Conservation (phyloP, 2,797 vertebrate genomes). For the Dendrocincla fuliginosa region DNA sequence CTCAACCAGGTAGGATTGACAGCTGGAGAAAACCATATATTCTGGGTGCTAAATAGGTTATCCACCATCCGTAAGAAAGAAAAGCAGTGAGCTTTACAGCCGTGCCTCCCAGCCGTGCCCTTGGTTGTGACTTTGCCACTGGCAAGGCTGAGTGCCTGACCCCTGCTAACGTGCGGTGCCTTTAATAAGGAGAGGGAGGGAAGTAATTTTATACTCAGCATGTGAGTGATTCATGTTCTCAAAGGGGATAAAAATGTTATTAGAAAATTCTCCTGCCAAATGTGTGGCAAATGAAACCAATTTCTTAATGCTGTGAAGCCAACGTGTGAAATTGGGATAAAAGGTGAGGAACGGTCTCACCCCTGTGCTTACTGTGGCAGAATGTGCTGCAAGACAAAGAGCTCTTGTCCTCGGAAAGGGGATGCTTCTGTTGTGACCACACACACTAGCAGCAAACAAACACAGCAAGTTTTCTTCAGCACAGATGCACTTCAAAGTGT, state of each 20-base stretch:
- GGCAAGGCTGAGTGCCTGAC: constrained; percentile 71
- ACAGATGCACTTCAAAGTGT: background rate
- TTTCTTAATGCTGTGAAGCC: constrained; percentile 67
- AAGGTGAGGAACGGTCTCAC: background rate
- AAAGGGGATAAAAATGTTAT: constrained; percentile 71
- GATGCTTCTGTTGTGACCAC: background rate
- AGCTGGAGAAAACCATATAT: constrained; percentile 66
- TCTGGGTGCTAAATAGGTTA: constrained; percentile 59
- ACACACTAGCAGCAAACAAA: background rate
- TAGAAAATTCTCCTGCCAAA: constrained; percentile 69
- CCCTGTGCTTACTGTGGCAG: background rate
- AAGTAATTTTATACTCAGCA: constrained; percentile 69
- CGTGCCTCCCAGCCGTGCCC: constrained; percentile 72
- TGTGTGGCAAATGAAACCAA: constrained; percentile 66
- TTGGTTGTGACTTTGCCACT: constrained; percentile 67
- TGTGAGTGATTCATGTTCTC: constrained; percentile 61
- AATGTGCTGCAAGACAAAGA: constrained; percentile 21
- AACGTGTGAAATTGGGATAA: constrained; percentile 55
- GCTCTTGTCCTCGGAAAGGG: background rate
- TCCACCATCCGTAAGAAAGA: constrained; percentile 31
- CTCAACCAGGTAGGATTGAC: constrained; percentile 73
- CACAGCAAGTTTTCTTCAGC: background rate
- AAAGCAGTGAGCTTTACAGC: constrained; percentile 67
- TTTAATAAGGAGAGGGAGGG: constrained; percentile 57
- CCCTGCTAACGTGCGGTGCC: constrained; percentile 67